Evolutionary conservation across 2,113 vertebrate genomes (phyloP), one percentile per base, ranked within the genome.

Genomic region (Crotalus tigris): DNA sequence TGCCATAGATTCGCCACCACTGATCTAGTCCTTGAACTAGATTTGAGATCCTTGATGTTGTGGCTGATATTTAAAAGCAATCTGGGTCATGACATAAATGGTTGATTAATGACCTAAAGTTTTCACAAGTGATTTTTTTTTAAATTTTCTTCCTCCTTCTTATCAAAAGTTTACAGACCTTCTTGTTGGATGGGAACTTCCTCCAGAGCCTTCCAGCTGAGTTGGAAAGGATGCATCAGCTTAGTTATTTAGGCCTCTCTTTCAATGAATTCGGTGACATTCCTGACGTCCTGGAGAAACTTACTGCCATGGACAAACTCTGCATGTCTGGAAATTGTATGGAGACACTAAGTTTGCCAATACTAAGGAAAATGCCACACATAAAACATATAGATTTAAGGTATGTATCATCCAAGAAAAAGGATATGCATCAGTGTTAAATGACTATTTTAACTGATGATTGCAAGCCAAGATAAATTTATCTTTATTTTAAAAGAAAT

Each of bases 271-370:
- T 99, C 97, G 96, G 95, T 55, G 96, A 97, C 95, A 97, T 99
- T 95, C 99, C 99, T 6, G 97, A 97, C 61, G 98, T 99, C 17
- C 95, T 99, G 96, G 99, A 99, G 97, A 98, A 98, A 69, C 90
- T 99, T 94, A 95, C 97, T 53, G 97, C 98, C 90, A 97, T 99
- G 98, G 99, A 99, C 96, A 99, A 98, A 92, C 98, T 99, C 46
- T 99, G 99, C 93, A 99, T 99, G 99, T 98, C 99, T 1, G 99
- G 99, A 92, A 99, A 99, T 96, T 98, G 97, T 95, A 88, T 99
- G 88, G 97, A 98, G 85, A 97, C 95, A 1, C 97, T 99, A 87
- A 95, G 95, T 58, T 97, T 99, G 23, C 98, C 98, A 95, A 97
- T 97, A 54, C 98, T 99, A 94, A 97, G 95, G 92, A 97, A 97